Conservation (phyloP, 1,140 invertebrate species). For the Scaptomyza montana region DNA sequence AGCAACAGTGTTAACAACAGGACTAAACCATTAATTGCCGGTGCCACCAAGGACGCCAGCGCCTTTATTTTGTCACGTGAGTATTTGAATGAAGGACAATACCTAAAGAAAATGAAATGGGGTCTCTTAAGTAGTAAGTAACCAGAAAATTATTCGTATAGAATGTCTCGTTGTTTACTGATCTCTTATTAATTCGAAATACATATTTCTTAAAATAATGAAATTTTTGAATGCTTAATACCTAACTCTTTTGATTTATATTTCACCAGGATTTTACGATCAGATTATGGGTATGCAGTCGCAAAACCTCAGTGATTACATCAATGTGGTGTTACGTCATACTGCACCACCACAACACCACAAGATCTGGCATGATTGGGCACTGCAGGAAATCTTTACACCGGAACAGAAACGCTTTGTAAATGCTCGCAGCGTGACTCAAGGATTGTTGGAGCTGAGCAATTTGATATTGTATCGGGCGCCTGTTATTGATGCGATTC, state of each 20-base stretch:
- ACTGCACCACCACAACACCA: slow-evolving; percentile 62
- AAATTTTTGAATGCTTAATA: too few relatives aligned
- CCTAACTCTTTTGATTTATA: background rate
- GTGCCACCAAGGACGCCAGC: slow-evolving; percentile 75
- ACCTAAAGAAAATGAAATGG: too few relatives aligned
- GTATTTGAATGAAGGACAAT: slow-evolving; percentile 11
- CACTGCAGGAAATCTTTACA: slow-evolving; percentile 62
- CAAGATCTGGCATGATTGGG: slow-evolving; percentile 68
- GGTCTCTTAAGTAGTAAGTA: too few relatives aligned
- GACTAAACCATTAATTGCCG: slow-evolving; percentile 56
- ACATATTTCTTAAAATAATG: too few relatives aligned
- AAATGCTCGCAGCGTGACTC: slow-evolving; percentile 29
- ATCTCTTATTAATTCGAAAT: too few relatives aligned
- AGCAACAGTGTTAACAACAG: slow-evolving; percentile 46
- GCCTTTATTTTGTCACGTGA: slow-evolving; percentile 79
- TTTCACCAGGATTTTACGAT: slow-evolving; percentile 61
- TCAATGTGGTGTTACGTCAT: slow-evolving; percentile 69
- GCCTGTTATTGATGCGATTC: slow-evolving; percentile 66
- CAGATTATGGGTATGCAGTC: slow-evolving; percentile 57
- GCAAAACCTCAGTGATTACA: slow-evolving; percentile 70
- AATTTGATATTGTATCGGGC: slow-evolving; percentile 74
- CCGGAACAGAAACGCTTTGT: slow-evolving; percentile 43
- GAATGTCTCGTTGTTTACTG: too few relatives aligned
- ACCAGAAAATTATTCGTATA: too few relatives aligned
- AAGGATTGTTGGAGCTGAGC: slow-evolving; percentile 67